Evolutionary conservation across 2,113 vertebrate genomes (phyloP), one percentile per base, ranked within the genome.

Genomic region (Gracilinanus agilis): DNA sequence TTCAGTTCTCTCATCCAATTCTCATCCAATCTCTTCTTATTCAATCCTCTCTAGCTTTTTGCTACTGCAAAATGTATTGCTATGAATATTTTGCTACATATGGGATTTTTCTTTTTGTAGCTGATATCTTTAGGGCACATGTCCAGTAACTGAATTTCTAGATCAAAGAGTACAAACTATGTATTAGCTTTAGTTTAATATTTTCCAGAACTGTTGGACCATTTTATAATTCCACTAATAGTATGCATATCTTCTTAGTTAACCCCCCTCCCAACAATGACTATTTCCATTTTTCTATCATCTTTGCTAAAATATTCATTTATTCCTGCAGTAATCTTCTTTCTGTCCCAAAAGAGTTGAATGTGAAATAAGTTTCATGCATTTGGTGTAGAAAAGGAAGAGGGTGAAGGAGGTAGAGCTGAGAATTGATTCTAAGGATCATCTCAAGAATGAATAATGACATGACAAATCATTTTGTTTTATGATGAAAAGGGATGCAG

Each of bases 391-490:
- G 24, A 90, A 54, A 55, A 96, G 44, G 54, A 55, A 95, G 29
- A 19, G 92, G 44, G 34, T 40, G 91, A 92, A 34, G 8, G 10
- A 49, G 55, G 5, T 55, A 29, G 54, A 9, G 5, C 44, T 92
- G 53, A 54, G 40, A 88, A 92, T 88, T 55, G 89, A 83, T 56
- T 89, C 49, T 67, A 40, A 0, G 34, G 53, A 89, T 12, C 44
- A 54, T 34, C 90, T 92, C 54, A 91, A 1, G 89, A 61, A 95
- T 55, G 54, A 90, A 3, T 88, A 27, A 92, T 93, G 54, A 21
- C 21, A 61, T 40, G 21, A 44, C 16, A 75, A 27, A 90, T 89
- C 25, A 91, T 34, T 91, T 23, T 91, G 25, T 40, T 92, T 88
- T 55, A 11, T 90, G 25, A 83, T 83, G 44, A 21, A 96, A 58